These are phyloP conservation scores for Pyrocephalus nanus DNA, from an alignment of 2,797 vertebrate genomes.

Conservation along the genomic window DNA sequence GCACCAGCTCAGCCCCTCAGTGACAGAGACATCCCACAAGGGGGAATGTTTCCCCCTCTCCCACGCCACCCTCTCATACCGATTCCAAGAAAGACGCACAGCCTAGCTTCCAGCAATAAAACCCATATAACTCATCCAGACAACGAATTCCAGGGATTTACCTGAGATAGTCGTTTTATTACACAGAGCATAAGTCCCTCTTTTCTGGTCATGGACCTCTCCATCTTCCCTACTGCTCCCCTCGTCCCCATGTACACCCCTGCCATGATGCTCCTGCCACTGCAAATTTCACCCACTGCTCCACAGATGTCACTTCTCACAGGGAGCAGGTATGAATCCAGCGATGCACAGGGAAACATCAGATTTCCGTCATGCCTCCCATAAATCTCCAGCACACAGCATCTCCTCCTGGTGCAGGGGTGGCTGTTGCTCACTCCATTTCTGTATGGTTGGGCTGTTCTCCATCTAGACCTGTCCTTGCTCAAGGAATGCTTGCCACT, in stretches of 20 bases:
- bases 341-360: not conserved
- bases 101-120: not conserved
- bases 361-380: not conserved
- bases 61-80: not conserved
- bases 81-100: not conserved
- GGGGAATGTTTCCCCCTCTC: not conserved
- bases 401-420: not conserved
- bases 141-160: not conserved
- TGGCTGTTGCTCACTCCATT: not conserved
- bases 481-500: not conserved
- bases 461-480: not conserved
- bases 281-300: accelerated
- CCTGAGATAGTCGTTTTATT: not conserved
- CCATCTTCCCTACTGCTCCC: not conserved
- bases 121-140: not conserved
- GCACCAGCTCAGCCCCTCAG: accelerated
- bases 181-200: not conserved
- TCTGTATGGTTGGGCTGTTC: not conserved
- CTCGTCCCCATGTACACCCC: accelerated
- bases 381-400: not conserved
- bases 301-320: not conserved
- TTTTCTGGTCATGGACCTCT: not conserved
- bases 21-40: not conserved
- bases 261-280: accelerated
- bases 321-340: accelerated